These are phyloP conservation scores for Aphaenogaster floridana DNA, from an alignment of 1,140 invertebrate species.

Conservation along the genomic window DNA sequence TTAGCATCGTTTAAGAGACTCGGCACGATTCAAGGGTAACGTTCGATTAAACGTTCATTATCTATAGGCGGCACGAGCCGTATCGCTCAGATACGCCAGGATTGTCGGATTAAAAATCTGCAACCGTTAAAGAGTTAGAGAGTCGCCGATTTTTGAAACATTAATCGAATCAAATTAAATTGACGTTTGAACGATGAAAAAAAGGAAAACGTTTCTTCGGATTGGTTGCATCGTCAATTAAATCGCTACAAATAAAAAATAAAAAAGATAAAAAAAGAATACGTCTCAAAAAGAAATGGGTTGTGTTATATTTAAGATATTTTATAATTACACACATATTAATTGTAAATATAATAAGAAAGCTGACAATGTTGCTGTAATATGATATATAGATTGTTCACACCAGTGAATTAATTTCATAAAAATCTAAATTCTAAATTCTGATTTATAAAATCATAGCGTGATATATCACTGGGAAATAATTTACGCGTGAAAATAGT, in stretches of 20 bases:
- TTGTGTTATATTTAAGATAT: not conserved
- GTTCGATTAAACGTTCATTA: constrained; percentile 51
- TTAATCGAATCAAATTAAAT: constrained; percentile 27
- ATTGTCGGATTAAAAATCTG: not conserved
- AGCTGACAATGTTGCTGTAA: too few species aligned
- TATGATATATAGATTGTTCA: not conserved
- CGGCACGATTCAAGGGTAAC: constrained; percentile 34
- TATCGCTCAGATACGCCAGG: not conserved
- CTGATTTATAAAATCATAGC: not conserved
- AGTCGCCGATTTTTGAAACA: constrained; percentile 7
- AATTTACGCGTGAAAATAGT: not conserved
- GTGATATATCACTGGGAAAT: not conserved
- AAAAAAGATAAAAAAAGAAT: not conserved
- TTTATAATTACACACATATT: not conserved
- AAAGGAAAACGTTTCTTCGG: not conserved
- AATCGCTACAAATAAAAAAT: not conserved
- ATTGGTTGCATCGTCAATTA: not conserved
- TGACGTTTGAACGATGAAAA: not conserved
- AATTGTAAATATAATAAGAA: not conserved
- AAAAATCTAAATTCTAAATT: not conserved
- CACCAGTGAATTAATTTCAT: not conserved
- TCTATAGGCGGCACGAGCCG: constrained; percentile 14
- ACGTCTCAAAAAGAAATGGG: not conserved
- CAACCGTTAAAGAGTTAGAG: not conserved
- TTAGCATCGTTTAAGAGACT: not conserved